phyloP scores from a whole-genome alignment of 1,140 invertebrate genomes.

The Achroia grisella region DNA sequence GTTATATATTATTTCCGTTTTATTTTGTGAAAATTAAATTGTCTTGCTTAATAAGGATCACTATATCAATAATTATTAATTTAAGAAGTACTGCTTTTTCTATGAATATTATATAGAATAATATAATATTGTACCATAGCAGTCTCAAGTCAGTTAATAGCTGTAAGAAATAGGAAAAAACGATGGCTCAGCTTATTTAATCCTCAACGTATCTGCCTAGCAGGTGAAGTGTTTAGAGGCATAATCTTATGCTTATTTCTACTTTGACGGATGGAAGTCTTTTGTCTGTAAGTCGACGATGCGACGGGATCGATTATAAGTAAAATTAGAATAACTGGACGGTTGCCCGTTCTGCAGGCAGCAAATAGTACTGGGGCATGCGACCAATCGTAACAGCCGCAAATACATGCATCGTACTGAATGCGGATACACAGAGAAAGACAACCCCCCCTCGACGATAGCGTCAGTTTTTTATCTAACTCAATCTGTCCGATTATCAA shows the following conservation, averaged over 20 bases:
- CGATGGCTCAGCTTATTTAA: too few relatives aligned
- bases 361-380: slow-evolving; percentile 71
- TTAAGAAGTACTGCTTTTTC: too few relatives aligned
- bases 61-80: too few relatives aligned
- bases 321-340: slow-evolving; percentile 73
- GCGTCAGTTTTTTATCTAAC: background rate
- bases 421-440: slow-evolving; percentile 46
- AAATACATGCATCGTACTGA: slow-evolving; percentile 58
- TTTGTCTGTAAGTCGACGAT: slow-evolving; percentile 53
- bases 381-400: slow-evolving; percentile 60
- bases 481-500: too few relatives aligned
- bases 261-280: slow-evolving; percentile 49
- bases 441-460: slow-evolving; percentile 16
- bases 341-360: slow-evolving; percentile 59
- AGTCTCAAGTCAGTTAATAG: too few relatives aligned
- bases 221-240: background rate
- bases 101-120: too few relatives aligned
- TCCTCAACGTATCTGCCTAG: background rate
- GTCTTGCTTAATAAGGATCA: too few relatives aligned
- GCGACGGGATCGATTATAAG: slow-evolving; percentile 68
- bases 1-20: too few relatives aligned
- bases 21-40: too few relatives aligned
- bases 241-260: slow-evolving; percentile 21
- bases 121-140: too few relatives aligned
- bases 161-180: too few relatives aligned